Evolutionary conservation across 2,888 invertebrate genomes (phyloP), one percentile per base, ranked within the genome.

Genomic region (Acrocyrtus sp.): DNA sequence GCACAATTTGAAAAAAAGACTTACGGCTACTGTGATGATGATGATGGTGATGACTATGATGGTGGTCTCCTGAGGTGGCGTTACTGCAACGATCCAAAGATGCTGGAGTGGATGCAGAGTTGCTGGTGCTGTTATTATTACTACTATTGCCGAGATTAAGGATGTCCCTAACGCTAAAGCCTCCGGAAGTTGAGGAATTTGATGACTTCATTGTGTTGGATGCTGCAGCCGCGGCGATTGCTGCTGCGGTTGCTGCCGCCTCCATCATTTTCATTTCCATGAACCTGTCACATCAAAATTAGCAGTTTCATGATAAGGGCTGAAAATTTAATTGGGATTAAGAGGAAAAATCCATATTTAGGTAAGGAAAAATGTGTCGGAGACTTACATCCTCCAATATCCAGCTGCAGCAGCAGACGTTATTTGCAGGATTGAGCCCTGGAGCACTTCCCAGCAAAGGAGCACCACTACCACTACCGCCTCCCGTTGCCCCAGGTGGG

Each of bases 101-200:
- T 39, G 34, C 83, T 78, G 43, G 84, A 82, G 91, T 91, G n/a
- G 76, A 78, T 86, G 83, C 84, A 88, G 88, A 82, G 65, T 86
- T 82, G 80, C 74, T 78, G 48, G 6, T 54, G 62, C 39, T 51
- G 62, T 54, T 26, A 54, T 41, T 53, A 81, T 47, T 75, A 76
- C 82, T 81, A 87, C 87, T 78, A 87, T 82, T 34, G 87, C 93
- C 48, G 91, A 91, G 0, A 92, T 89, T 81, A 92, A 87, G 82
- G 91, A 91, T 34, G 34, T 34, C 34, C 12, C 34, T 34, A 61
- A 82, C 84, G 62, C 90, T 90, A 62, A 72, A 72, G 19, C 66
- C 51, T 54, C 62, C 65, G 21, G 72, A 56, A 3, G 62, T 68
- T 26, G 66, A 41, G n/a, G 77, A 61, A 60, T 60, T 72, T 39